Base-by-base conservation (phyloP, 2,113 vertebrate genomes). In the Choloepus hoffmanni region DNA sequence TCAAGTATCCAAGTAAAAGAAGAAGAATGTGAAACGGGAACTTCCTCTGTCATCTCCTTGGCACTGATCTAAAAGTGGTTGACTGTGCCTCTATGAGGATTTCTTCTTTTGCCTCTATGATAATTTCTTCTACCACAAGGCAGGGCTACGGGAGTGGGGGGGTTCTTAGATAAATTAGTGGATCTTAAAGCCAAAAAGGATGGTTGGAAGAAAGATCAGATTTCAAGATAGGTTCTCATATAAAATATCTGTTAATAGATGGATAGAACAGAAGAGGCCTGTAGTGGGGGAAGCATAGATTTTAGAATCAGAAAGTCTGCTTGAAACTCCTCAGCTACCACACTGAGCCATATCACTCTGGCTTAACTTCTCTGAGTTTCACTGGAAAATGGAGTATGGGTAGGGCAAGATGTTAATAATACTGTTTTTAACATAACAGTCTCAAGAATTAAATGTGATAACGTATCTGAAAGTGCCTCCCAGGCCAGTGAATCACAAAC, bases 1-100 rank as follows among this genome's bases (percentile, higher is more conserved):
- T 94, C 78, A 96, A 65, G 79, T 83, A 90, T 19, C 50, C 53
- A 91, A 89, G 78, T 45, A 23, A 85, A 93, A 65, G 40, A 76
- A 85, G 68, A 85, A 95, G 62, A 85, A 65, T 74, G 55, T 30
- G 73, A 95, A 78, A 23, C 28, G 36, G 58, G 50, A 72, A 92
- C 83, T 83, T 88, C 78, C 62, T 63, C 36, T 21, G 16, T 79
- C 58, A 60, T 53, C 45, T 62, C 26, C 19, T 63, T 73, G 84
- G 43, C 79, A 53, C 48, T 8, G 36, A 45, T 55, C 33, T 30
- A 74, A 77, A 19, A 77, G 11, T 18, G 2, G 68, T 68, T 93
- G 33, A 55, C 30, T 7, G 4, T 43, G 2, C 50, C 82, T 73
- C 68, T 45, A 58, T 70, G 94, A 91, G 36, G 24, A 15, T 18